Conservation (phyloP, 2,888 invertebrate species). For the Prosapia bicincta region DNA sequence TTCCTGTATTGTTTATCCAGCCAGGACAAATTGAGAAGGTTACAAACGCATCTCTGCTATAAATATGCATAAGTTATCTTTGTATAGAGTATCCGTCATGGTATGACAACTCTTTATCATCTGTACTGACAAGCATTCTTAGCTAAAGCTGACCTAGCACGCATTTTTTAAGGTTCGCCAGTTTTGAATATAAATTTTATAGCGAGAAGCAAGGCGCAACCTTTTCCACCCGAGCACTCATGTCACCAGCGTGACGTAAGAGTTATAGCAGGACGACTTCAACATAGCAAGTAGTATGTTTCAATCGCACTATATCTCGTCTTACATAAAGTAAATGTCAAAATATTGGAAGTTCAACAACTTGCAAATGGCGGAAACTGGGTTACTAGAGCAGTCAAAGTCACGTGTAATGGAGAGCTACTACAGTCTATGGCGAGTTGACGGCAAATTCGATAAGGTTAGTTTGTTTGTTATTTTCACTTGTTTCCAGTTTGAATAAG, state of each 20-base stretch:
- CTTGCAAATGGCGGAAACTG: not conserved
- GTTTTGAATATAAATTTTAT: conserved; percentile 10
- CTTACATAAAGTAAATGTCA: not conserved
- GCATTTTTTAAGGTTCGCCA: not conserved
- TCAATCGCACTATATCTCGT: not conserved
- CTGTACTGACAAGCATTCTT: conserved; percentile 20
- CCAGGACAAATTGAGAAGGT: conserved; percentile 28
- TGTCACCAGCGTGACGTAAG: not conserved
- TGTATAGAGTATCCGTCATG: conserved; percentile 16
- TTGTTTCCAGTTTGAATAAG: not conserved
- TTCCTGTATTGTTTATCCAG: conserved; percentile 5
- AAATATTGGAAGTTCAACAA: not conserved
- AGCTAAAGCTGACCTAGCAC: conserved; percentile 11
- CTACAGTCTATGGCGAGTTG: not conserved
- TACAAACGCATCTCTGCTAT: conserved; percentile 26
- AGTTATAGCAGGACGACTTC: not conserved
- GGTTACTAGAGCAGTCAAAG: not conserved
- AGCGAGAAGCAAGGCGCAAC: conserved; percentile 3
- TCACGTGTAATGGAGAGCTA: not conserved
- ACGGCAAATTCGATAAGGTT: not conserved
- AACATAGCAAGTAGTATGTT: not conserved
- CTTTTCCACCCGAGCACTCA: not conserved
- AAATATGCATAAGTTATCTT: conserved; percentile 26
- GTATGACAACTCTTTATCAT: conserved; percentile 10
- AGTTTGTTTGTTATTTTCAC: not conserved